A percentile compares a stretch with the other conserved stretches of the same genome.
Evolutionary conservation across 2,888 invertebrate genomes (phyloP).

Genomic region (Scaptomyza cyrtandrae): DNA sequence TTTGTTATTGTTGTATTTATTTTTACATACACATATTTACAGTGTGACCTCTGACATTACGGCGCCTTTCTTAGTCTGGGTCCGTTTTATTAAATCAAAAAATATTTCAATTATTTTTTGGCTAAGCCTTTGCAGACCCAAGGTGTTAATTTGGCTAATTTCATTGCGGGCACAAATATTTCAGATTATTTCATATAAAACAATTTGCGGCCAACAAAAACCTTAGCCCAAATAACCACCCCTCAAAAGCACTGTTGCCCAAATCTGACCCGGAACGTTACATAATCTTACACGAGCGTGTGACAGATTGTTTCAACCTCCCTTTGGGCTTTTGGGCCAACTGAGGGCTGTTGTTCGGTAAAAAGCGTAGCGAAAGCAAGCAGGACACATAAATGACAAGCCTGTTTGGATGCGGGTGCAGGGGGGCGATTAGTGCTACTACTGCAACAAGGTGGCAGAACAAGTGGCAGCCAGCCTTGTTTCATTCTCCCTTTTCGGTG

Average conservation of each 20-base stretch:
- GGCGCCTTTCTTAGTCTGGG: slow-evolving; percentile 20
- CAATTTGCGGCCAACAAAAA: slow-evolving; percentile 60
- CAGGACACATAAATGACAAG: slow-evolving; percentile 62
- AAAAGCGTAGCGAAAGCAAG: slow-evolving; percentile 58
- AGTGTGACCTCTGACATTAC: slow-evolving; percentile 1
- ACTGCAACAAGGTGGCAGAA: slow-evolving; percentile 48
- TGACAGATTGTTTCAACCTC: slow-evolving; percentile 67
- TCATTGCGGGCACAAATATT: slow-evolving; percentile 76
- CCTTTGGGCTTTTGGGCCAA: neutral
- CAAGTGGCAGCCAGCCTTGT: slow-evolving; percentile 50
- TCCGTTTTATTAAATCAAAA: slow-evolving; percentile 71
- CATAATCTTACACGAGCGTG: slow-evolving; percentile 52
- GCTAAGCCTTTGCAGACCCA: slow-evolving; percentile 65
- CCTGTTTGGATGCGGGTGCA: slow-evolving; percentile 38
- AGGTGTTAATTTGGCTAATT: slow-evolving; percentile 80
- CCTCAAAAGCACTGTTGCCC: neutral
- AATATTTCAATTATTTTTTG: slow-evolving; percentile 78
- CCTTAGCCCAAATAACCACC: slow-evolving; percentile 27
- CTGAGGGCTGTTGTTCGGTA: slow-evolving; percentile 17
- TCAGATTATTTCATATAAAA: slow-evolving; percentile 72
- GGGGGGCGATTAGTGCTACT: slow-evolving; percentile 29
- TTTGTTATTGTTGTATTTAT: slow-evolving; percentile 4
- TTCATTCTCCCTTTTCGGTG: slow-evolving; percentile 8
- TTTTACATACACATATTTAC: slow-evolving; percentile 16
- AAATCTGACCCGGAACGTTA: slow-evolving; percentile 9